Evolutionary conservation across 2,888 invertebrate species (phyloP), one percentile per base, ranked within the genome.

Genomic region (Oligia strigilis): DNA sequence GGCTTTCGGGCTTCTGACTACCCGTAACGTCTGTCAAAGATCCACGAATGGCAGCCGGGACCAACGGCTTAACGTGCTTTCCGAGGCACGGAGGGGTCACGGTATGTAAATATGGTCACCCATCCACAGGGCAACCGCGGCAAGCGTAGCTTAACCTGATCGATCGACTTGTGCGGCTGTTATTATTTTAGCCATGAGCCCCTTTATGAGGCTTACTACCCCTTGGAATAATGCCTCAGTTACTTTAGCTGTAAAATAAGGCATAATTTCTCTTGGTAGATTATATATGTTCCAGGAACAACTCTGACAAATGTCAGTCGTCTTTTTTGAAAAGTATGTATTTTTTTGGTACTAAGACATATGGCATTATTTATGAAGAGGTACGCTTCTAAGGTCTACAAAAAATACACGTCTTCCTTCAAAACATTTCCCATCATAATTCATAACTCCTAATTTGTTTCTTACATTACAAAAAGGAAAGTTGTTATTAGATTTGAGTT

Each of bases 401-500:
- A 29, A 60, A 43, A 80, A 29, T 17, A 46, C 8, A 8, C 9
- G 17, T 78, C 69, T 72, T 46, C 23, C 29, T 55, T 52, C 29
- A 64, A 80, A 74, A 85, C 43, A 73, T 43, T 43, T 60, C 19
- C 36, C 69, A 79, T 72, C 72, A 29, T 70, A 23, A 49, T 81
- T 80, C 66, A 52, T 82, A 80, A 82, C 72, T 80, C 67, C 62
- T 85, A 62, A 85, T 83, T 82, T 81, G 65, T 49, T 71, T 66
- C 49, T 29, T 70, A 74, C 80, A 80, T 80, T 82, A 83, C 72
- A 74, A 77, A 73, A 77, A 72, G 77, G 72, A 86, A 86, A 77
- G 70, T 85, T 82, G 29, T 80, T 80, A 82, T 82, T 82, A 74
- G 74, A 74, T 82, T 82, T 52, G 60, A 75, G 83, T 70, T 77